Percentiles rank a stretch among this genome's conserved stretches.
phyloP scores from a whole-genome alignment of 2,888 invertebrate genomes.

The Odiellus spinosus region DNA sequence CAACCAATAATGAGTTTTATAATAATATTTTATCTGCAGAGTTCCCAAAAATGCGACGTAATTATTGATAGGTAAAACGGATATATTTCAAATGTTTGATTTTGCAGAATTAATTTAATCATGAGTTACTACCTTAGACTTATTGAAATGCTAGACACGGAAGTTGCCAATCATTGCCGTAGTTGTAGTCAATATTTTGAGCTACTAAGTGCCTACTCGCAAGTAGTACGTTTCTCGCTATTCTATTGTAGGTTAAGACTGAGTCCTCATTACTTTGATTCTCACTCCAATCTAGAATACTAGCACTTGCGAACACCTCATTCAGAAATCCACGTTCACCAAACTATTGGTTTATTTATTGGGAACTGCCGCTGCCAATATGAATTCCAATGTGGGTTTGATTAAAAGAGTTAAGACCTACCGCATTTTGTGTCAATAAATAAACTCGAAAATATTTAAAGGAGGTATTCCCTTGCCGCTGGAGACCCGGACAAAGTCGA shows the following conservation, averaged over 20 bases:
- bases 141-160: slow-evolving; percentile 29
- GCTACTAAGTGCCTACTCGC: slow-evolving; percentile 30
- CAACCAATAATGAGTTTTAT: background rate
- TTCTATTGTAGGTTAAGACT: background rate
- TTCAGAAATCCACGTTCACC: slow-evolving; percentile 30
- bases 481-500: slow-evolving; percentile 33
- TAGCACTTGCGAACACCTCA: slow-evolving; percentile 32
- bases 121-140: no score
- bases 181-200: slow-evolving; percentile 33
- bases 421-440: background rate
- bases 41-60: background rate
- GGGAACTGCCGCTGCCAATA: slow-evolving; percentile 23
- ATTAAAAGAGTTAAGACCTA: no score
- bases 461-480: slow-evolving; percentile 27
- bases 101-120: no score
- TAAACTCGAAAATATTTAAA: slow-evolving; percentile 1
- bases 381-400: slow-evolving; percentile 17
- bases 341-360: slow-evolving; percentile 31
- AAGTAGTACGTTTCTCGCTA: slow-evolving; percentile 26
- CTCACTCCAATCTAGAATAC: slow-evolving; percentile 25
- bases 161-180: slow-evolving; percentile 32
- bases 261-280: background rate
- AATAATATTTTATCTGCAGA: background rate
- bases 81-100: no score
- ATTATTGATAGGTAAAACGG: no score